phyloP scores from a whole-genome alignment of 2,888 invertebrate genomes.

The Pseudococcus longispinus region DNA sequence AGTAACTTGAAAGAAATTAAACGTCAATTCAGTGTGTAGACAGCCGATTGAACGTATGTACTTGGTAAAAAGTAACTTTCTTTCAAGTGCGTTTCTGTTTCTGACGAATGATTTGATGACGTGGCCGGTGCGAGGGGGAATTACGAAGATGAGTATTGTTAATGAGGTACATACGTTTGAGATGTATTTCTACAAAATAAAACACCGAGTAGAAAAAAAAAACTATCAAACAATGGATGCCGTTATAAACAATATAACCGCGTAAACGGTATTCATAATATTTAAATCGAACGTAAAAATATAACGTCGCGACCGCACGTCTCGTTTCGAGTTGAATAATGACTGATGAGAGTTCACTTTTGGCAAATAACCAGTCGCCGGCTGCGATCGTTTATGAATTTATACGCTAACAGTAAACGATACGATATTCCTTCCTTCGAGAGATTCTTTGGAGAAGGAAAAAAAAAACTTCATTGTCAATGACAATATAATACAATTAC shows the following conservation, averaged over 20 bases:
- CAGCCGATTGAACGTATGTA: constrained; percentile 20
- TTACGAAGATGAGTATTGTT: constrained; percentile 24
- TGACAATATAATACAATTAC: constrained; percentile 16
- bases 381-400: constrained; percentile 35
- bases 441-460: not conserved
- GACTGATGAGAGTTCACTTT: constrained; percentile 17
- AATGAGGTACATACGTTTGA: not conserved
- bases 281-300: constrained; percentile 9
- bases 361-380: not conserved
- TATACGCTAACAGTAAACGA: not conserved
- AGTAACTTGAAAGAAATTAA: constrained; percentile 45
- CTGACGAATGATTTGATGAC: not conserved
- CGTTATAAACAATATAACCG: constrained; percentile 22
- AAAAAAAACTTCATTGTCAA: constrained; percentile 27
- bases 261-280: constrained; percentile 25
- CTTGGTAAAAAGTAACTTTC: constrained; percentile 39
- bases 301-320: not conserved
- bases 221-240: not conserved
- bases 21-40: constrained; percentile 32
- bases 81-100: not conserved
- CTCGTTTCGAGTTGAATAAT: not conserved
- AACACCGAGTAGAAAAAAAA: not conserved
- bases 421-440: not conserved
- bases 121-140: no score
- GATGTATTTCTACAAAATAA: not conserved